phyloP scores from a whole-genome alignment of 2,888 invertebrate genomes.

The Hemithea aestivaria region DNA sequence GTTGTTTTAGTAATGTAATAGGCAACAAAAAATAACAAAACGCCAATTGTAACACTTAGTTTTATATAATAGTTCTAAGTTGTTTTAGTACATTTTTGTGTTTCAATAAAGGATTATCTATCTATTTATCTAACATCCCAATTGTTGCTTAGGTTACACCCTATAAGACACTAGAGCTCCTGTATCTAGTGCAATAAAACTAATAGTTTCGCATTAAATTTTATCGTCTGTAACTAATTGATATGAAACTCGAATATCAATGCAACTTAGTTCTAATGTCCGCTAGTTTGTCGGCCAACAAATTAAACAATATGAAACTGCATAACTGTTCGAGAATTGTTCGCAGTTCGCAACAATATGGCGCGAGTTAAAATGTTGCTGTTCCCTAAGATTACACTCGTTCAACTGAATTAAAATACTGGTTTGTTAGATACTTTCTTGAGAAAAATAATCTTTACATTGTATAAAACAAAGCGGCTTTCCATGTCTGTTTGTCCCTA shows the following conservation, averaged over 20 bases:
- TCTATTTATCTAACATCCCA: too few species aligned
- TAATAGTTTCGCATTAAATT: slow-evolving; percentile 23
- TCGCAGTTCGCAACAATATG: slow-evolving; percentile 42
- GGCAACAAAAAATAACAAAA: too few species aligned
- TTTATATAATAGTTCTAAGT: too few species aligned
- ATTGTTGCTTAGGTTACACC: too few species aligned
- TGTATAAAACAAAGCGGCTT: too few species aligned
- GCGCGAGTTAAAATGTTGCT: slow-evolving; percentile 41
- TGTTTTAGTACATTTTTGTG: too few species aligned
- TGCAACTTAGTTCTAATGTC: slow-evolving; percentile 40
- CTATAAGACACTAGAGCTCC: not conserved
- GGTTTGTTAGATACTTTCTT: not conserved
- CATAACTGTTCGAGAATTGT: slow-evolving; percentile 33
- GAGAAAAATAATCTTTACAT: too few species aligned
- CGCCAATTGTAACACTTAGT: too few species aligned
- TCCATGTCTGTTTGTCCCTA: too few species aligned
- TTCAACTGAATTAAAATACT: slow-evolving; percentile 22
- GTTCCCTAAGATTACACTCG: slow-evolving; percentile 24
- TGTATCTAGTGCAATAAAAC: slow-evolving; percentile 7
- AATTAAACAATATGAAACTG: slow-evolving; percentile 43
- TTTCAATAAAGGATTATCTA: too few species aligned
- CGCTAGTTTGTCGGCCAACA: slow-evolving; percentile 42
- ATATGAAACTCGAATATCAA: slow-evolving; percentile 26
- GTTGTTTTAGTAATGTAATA: too few species aligned
- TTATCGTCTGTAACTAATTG: slow-evolving; percentile 29